Conservation (phyloP, 2,888 invertebrate genomes). For the Noctua comes region DNA sequence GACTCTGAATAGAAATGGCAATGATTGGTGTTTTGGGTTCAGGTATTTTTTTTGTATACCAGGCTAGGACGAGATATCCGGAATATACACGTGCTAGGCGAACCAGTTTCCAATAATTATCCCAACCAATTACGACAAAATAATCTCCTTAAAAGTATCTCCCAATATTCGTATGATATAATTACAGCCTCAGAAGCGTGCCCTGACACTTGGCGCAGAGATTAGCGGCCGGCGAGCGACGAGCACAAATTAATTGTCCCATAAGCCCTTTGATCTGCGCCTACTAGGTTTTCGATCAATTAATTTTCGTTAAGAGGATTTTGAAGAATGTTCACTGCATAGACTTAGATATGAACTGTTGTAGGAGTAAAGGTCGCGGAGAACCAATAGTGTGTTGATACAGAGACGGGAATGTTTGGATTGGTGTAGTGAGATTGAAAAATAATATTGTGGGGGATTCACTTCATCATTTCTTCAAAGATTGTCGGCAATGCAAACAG, state of each 20-base stretch:
- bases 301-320: slow-evolving; percentile 62
- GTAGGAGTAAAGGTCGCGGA: background rate
- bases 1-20: background rate
- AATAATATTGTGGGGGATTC: slow-evolving; percentile 22
- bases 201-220: slow-evolving; percentile 58
- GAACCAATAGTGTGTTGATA: slow-evolving; percentile 16
- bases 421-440: slow-evolving; percentile 31
- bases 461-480: slow-evolving; percentile 3
- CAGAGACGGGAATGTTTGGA: slow-evolving; percentile 9
- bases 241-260: slow-evolving; percentile 68
- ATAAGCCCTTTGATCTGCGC: slow-evolving; percentile 66
- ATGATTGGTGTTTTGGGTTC: background rate
- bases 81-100: background rate
- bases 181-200: slow-evolving; percentile 55
- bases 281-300: slow-evolving; percentile 63
- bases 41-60: background rate
- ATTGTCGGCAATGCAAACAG: background rate
- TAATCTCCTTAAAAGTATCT: background rate
- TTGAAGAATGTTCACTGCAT: slow-evolving; percentile 43
- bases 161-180: slow-evolving; percentile 49
- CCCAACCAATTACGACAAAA: background rate
- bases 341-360: slow-evolving; percentile 19
- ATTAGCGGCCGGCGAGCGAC: slow-evolving; percentile 60
- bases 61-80: background rate
- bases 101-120: slow-evolving; percentile 1